phyloP scores from a whole-genome alignment of 2,797 vertebrate species.

The Silurus aristotelis region DNA sequence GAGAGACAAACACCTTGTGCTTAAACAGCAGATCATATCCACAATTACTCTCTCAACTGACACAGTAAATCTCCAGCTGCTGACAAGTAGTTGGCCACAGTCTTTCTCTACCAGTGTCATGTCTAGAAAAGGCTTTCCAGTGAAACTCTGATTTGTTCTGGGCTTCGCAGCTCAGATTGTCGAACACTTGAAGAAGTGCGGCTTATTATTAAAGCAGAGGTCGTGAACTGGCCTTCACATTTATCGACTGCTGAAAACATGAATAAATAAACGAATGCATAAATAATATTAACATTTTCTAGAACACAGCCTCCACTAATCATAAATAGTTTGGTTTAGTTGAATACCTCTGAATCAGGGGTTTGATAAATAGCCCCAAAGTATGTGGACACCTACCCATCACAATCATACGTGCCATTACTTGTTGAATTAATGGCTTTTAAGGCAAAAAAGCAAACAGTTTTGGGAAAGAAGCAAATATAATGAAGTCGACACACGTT shows the following conservation, averaged over 20 bases:
- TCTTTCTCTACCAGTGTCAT: background rate
- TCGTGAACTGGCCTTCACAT: background rate
- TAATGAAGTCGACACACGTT: background rate
- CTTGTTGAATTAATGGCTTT: background rate
- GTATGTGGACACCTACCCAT: background rate
- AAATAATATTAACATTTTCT: background rate
- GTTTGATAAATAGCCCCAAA: background rate
- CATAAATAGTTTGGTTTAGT: background rate
- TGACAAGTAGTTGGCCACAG: background rate
- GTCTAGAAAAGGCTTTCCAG: background rate
- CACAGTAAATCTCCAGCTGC: slow-evolving; percentile 7
- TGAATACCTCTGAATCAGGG: background rate
- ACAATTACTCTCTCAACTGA: background rate
- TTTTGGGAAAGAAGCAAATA: background rate
- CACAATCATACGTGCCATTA: background rate
- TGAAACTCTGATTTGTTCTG: background rate
- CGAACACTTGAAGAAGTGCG: background rate
- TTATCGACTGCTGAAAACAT: background rate
- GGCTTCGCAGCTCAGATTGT: background rate
- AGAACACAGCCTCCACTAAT: background rate
- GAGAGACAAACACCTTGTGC: background rate
- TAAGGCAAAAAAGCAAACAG: background rate
- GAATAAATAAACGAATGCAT: background rate
- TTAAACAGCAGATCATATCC: slow-evolving; percentile 30
- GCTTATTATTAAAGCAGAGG: background rate